These are phyloP conservation scores for Odontamblyopus rebecca DNA, from an alignment of 2,797 vertebrate genomes.

Conservation along the genomic window DNA sequence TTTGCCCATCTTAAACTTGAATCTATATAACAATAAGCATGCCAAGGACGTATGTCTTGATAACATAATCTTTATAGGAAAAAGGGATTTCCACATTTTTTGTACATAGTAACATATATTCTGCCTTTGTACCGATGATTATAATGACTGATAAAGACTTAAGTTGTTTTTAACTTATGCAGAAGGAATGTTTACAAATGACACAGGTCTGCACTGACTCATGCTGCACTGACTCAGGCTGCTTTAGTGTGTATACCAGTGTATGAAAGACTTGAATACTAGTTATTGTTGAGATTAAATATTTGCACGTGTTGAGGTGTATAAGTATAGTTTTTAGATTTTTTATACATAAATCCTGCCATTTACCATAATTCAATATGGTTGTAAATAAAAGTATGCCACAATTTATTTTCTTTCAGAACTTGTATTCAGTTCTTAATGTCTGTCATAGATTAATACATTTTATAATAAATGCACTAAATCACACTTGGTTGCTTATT, in stretches of 20 bases:
- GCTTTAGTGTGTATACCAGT: background rate
- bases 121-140: constrained; percentile 29
- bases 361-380: constrained; percentile 25
- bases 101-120: constrained; percentile 36
- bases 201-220: constrained; percentile 8
- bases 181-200: constrained; percentile 35
- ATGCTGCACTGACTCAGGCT: constrained; percentile 7
- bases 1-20: background rate
- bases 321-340: constrained; percentile 26
- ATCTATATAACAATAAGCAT: background rate
- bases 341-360: constrained; percentile 19
- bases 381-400: constrained; percentile 55
- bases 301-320: constrained; percentile 34
- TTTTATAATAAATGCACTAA: background rate
- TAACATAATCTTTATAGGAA: background rate
- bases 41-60: background rate
- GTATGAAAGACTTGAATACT: constrained; percentile 33
- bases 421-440: background rate
- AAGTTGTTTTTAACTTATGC: constrained; percentile 23
- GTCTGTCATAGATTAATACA: background rate
- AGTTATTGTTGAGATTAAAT: constrained; percentile 32
- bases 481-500: too few relatives aligned
- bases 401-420: background rate
- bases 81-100: constrained; percentile 9
- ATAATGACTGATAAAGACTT: constrained; percentile 11